A percentile compares a stretch with the other conserved stretches of the same genome.
Conservation (phyloP, 1,140 invertebrate genomes). For the Leptonema lineaticorne region DNA sequence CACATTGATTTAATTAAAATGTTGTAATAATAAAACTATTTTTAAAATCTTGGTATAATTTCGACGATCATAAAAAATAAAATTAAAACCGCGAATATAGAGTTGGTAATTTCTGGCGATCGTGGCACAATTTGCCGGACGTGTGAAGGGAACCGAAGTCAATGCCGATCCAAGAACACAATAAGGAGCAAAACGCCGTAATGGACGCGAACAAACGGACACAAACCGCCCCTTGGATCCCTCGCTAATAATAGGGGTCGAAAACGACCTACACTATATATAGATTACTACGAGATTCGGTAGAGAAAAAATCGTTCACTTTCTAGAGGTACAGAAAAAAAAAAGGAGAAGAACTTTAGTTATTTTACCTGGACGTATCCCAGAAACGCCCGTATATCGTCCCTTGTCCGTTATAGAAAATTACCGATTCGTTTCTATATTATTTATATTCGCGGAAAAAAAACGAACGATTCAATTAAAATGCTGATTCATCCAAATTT, state of each 20-base stretch:
- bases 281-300: conserved; percentile 35
- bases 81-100: too few species aligned
- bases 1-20: too few species aligned
- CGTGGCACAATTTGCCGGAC: conserved; percentile 12
- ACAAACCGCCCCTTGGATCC: conserved; percentile 26
- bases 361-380: conserved; percentile 38
- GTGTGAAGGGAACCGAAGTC: conserved; percentile 7
- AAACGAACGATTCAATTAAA: too few species aligned
- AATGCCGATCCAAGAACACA: conserved; percentile 18
- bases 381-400: conserved; percentile 9
- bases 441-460: too few species aligned
- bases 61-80: too few species aligned
- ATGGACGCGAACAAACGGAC: conserved; percentile 37
- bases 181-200: conserved; percentile 32
- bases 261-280: conserved; percentile 27
- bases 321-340: not conserved
- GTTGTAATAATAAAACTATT: too few species aligned
- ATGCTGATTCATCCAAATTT: too few species aligned
- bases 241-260: conserved; percentile 35
- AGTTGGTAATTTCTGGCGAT: not conserved
- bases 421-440: too few species aligned
- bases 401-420: not conserved
- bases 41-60: too few species aligned
- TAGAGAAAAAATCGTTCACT: not conserved
- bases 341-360: conserved; percentile 23